phyloP scores from a whole-genome alignment of 2,113 vertebrate genomes.

The Macrotus californicus region DNA sequence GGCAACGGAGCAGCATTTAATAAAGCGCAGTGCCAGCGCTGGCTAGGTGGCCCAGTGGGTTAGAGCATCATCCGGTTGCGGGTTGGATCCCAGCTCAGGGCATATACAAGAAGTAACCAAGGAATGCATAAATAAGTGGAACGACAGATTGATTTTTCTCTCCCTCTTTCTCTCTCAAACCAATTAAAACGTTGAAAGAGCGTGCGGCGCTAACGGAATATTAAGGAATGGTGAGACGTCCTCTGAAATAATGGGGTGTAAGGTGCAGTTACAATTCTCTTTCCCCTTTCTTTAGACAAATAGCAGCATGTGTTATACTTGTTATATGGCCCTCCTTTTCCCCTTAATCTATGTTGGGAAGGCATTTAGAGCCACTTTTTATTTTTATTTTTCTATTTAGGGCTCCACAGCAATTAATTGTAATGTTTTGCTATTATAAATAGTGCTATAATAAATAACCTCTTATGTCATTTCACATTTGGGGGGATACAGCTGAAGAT shows the following conservation, averaged over 20 bases:
- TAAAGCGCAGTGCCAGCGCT: neutral
- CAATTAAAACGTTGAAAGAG: neutral
- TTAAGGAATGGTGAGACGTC: neutral
- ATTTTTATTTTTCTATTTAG: neutral
- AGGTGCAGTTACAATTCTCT: neutral
- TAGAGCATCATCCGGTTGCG: no score
- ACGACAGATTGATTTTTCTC: no score
- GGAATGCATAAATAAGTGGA: no score
- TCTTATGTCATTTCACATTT: slow-evolving; percentile 6
- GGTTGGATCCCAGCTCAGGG: no score
- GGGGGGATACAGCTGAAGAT: neutral
- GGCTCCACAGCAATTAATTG: neutral
- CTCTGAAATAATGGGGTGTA: neutral
- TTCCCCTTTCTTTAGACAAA: neutral
- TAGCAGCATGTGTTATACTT: neutral
- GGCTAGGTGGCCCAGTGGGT: no score
- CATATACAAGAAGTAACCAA: no score
- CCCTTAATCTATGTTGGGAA: neutral
- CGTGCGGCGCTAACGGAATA: neutral
- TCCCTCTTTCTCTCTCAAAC: no score
- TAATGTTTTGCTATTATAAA: slow-evolving; percentile 41
- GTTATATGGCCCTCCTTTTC: neutral
- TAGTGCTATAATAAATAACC: slow-evolving; percentile 43
- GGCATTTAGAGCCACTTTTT: neutral
- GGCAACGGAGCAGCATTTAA: neutral